These are phyloP conservation scores for Montipora efflorescens DNA, from an alignment of 64 coral and sea anemone genomes.

Conservation along the genomic window DNA sequence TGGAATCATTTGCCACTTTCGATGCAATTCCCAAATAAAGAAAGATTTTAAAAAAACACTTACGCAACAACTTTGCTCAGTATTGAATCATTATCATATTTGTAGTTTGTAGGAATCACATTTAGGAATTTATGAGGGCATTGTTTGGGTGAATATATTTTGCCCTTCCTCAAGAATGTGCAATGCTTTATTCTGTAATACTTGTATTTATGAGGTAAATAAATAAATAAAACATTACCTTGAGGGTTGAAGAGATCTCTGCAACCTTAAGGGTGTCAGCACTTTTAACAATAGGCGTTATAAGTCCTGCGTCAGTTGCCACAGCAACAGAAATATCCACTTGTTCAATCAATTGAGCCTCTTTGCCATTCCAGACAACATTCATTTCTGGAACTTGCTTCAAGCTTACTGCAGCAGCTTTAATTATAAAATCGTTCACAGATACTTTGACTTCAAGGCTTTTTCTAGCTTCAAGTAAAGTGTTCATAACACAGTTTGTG, in stretches of 20 bases:
- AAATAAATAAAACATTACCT: conserved; percentile 17
- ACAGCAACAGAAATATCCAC: conserved; percentile 91
- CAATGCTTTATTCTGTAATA: too few relatives aligned
- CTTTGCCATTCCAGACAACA: conserved; percentile 75
- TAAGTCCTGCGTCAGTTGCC: conserved; percentile 81
- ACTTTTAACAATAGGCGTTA: conserved; percentile 89
- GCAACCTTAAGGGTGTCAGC: conserved; percentile 61
- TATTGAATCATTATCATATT: too few relatives aligned
- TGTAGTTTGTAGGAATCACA: too few relatives aligned
- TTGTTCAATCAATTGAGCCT: conserved; percentile 59
- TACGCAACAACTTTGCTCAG: too few relatives aligned
- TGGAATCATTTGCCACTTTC: too few relatives aligned
- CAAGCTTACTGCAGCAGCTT: conserved; percentile 70
- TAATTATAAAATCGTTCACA: conserved; percentile 91
- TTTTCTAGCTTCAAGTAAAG: conserved; percentile 58
- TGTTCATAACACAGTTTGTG: conserved; percentile 82
- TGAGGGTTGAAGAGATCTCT: conserved; percentile 82
- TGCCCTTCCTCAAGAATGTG: too few relatives aligned
- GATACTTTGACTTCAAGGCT: conserved; percentile 76
- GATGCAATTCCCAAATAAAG: too few relatives aligned
- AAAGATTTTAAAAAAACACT: too few relatives aligned
- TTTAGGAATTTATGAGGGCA: too few relatives aligned
- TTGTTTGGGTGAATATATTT: too few relatives aligned
- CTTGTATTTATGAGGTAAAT: neutral
- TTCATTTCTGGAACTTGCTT: conserved; percentile 82